These are phyloP conservation scores for Meteorus sp. DNA, from an alignment of 1,140 invertebrate genomes.

Conservation along the genomic window DNA sequence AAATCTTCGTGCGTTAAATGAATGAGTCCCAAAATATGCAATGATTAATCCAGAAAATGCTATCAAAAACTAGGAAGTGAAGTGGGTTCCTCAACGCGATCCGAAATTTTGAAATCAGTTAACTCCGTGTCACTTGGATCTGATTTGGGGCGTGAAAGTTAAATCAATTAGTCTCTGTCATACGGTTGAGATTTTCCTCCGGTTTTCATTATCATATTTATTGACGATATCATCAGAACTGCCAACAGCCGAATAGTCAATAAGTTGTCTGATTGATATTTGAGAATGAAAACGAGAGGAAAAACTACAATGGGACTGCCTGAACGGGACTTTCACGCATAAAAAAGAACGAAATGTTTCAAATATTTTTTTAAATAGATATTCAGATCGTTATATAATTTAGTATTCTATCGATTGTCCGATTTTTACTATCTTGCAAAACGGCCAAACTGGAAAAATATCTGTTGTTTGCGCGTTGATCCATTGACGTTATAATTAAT, in stretches of 20 bases:
- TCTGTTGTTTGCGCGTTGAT: slow-evolving; percentile 49
- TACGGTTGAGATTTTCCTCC: slow-evolving; percentile 36
- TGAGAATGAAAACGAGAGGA: too few species aligned
- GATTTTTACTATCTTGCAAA: slow-evolving; percentile 19
- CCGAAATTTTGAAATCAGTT: slow-evolving; percentile 47
- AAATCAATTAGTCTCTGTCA: slow-evolving; percentile 29
- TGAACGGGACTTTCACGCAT: too few species aligned
- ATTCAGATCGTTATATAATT: too few species aligned
- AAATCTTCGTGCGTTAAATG: neutral
- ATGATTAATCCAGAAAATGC: too few species aligned
- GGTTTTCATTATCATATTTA: too few species aligned
- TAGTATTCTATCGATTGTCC: slow-evolving; percentile 38
- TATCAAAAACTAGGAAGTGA: neutral
- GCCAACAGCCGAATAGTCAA: too few species aligned
- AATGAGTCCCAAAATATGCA: neutral
- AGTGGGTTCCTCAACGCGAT: neutral
- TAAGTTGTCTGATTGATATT: too few species aligned
- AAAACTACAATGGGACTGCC: too few species aligned
- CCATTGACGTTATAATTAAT: slow-evolving; percentile 38
- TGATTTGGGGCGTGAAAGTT: slow-evolving; percentile 52
- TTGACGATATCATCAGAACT: too few species aligned
- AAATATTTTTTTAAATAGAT: too few species aligned
- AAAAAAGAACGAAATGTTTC: too few species aligned
- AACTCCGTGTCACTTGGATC: slow-evolving; percentile 59
- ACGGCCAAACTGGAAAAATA: slow-evolving; percentile 52